These are phyloP conservation scores for Ichneumoninae sp. DNA, from an alignment of 2,888 invertebrate species.

Conservation along the genomic window DNA sequence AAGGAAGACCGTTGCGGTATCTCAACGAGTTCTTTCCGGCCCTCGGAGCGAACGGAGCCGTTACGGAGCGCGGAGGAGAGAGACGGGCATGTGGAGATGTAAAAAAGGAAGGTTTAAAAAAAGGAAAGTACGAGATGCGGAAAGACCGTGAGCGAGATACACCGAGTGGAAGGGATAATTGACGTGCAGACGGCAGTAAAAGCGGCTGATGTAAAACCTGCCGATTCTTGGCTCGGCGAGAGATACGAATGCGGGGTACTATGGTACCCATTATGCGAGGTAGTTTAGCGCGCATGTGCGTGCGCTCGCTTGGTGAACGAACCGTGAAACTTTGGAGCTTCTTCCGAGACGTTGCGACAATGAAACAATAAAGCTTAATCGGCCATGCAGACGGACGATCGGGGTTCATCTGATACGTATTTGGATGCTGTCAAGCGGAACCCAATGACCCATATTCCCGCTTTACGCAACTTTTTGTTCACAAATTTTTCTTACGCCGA, in stretches of 20 bases:
- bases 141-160: constrained; percentile 50
- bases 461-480: background rate
- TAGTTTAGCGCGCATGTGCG: background rate
- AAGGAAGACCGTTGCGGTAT: constrained; percentile 35
- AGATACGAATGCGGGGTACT: constrained; percentile 1
- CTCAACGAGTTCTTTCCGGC: constrained; percentile 18
- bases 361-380: constrained; percentile 33
- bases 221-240: constrained; percentile 60
- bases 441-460: background rate
- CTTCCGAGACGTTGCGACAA: background rate
- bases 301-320: background rate
- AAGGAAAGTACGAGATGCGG: constrained; percentile 61
- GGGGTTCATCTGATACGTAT: background rate
- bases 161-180: constrained; percentile 67
- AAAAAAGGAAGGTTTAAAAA: constrained; percentile 11
- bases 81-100: constrained; percentile 4
- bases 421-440: background rate
- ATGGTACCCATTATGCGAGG: constrained; percentile 7
- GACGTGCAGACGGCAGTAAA: constrained; percentile 62
- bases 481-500: background rate
- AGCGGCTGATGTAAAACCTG: constrained; percentile 66
- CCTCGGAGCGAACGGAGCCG: constrained; percentile 39
- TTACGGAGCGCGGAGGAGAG: background rate
- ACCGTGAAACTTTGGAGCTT: background rate
- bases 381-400: background rate